Evolutionary conservation across 2,113 vertebrate species (phyloP).

Genomic region (Gobio gobio): DNA sequence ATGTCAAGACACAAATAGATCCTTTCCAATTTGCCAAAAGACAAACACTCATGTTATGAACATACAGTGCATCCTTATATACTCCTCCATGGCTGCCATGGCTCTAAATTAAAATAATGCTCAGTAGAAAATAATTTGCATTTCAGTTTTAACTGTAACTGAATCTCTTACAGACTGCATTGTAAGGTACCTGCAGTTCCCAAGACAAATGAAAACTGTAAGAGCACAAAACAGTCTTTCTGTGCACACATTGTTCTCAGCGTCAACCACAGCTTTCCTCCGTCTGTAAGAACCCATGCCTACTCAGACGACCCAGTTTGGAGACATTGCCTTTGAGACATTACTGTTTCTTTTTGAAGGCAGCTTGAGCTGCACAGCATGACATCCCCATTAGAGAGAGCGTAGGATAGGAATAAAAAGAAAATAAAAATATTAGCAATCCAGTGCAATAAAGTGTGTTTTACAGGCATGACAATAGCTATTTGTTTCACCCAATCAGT

Average conservation of each 20-base stretch:
- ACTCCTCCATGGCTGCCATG: background rate
- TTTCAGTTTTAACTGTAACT: background rate
- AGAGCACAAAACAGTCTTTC: constrained; percentile 15
- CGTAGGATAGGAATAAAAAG: background rate
- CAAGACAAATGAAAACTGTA: constrained; percentile 4
- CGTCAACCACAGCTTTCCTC: constrained; percentile 7
- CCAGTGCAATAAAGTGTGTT: background rate
- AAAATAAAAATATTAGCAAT: background rate
- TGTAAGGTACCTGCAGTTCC: constrained; percentile 7
- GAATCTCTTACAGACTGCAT: background rate
- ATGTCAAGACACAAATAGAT: background rate
- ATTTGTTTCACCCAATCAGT: no score
- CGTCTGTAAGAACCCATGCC: constrained; percentile 27
- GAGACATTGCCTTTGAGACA: constrained; percentile 55
- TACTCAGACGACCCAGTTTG: constrained; percentile 53
- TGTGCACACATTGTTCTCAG: constrained; percentile 7
- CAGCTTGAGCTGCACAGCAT: constrained; percentile 51
- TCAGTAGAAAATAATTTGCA: background rate
- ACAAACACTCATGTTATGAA: background rate
- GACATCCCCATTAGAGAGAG: constrained; percentile 48
- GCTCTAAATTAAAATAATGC: background rate
- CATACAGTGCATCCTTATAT: background rate
- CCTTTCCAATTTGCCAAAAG: background rate
- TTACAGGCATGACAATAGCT: no score
- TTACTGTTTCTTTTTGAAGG: constrained; percentile 57